A percentile compares a stretch with the other conserved stretches of the same genome.
These are phyloP conservation scores for Tipula vernalis DNA, from an alignment of 2,888 invertebrate genomes.

Conservation along the genomic window DNA sequence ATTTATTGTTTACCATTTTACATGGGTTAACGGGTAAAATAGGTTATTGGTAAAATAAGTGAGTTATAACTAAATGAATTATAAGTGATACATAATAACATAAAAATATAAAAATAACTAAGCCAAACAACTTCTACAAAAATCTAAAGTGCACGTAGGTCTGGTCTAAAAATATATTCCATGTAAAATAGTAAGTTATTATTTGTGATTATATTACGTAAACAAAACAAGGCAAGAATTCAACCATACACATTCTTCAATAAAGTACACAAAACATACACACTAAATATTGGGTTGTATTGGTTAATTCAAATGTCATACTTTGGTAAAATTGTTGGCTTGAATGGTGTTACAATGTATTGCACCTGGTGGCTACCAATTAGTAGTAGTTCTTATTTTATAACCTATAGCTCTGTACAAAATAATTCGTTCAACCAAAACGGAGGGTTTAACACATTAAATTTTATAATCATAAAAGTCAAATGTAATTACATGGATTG, in stretches of 20 bases:
- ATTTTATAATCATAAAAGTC: not conserved
- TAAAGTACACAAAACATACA: not conserved
- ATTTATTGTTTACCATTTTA: no score
- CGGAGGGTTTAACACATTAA: not conserved
- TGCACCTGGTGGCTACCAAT: not conserved
- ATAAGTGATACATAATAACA: no score
- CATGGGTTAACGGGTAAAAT: no score
- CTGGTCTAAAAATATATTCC: not conserved
- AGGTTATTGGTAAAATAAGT: no score
- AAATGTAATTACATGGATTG: not conserved
- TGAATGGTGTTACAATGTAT: not conserved
- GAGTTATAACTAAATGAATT: no score
- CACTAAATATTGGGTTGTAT: not conserved
- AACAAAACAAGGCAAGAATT: not conserved
- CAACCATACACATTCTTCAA: not conserved
- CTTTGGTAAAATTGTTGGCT: not conserved
- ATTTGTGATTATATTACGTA: not conserved
- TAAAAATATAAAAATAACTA: no score
- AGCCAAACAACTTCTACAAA: no score
- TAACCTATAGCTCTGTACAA: not conserved
- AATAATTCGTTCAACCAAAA: not conserved
- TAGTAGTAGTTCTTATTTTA: not conserved
- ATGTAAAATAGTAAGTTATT: not conserved
- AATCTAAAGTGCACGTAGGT: no score
- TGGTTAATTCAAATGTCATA: not conserved